These are phyloP conservation scores for Spisula solida DNA, from an alignment of 2,888 invertebrate species.

Conservation along the genomic window DNA sequence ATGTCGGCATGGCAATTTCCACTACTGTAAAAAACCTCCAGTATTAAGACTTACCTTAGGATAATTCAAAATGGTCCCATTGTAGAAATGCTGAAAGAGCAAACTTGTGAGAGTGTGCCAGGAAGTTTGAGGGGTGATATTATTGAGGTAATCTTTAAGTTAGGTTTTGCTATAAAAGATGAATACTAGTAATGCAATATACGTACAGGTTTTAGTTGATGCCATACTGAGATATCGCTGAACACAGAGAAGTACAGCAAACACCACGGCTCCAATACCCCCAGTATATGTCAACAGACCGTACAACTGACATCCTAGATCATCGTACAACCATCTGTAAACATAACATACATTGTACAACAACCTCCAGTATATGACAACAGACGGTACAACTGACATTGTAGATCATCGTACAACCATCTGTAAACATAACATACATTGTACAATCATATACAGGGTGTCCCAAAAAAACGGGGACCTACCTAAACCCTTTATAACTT, in stretches of 20 bases:
- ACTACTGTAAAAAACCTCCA: too few species aligned
- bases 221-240: slow-evolving; percentile 77
- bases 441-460: slow-evolving; percentile 86
- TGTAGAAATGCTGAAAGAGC: too few species aligned
- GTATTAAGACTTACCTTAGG: too few species aligned
- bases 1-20: too few species aligned
- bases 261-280: slow-evolving; percentile 81
- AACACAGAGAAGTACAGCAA: slow-evolving; percentile 77
- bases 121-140: too few species aligned
- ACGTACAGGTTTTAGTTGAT: slow-evolving; percentile 48
- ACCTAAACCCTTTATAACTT: too few species aligned
- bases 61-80: too few species aligned
- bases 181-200: too few species aligned
- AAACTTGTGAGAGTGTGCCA: too few species aligned
- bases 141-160: too few species aligned
- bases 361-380: slow-evolving; percentile 84
- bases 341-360: background rate
- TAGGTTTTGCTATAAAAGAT: too few species aligned
- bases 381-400: slow-evolving; percentile 83
- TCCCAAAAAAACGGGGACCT: too few species aligned
- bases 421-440: slow-evolving; percentile 78
- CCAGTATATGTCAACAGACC: slow-evolving; percentile 82
- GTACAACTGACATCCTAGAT: slow-evolving; percentile 82
- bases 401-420: slow-evolving; percentile 83
- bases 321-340: slow-evolving; percentile 85